Evolutionary conservation across 2,113 vertebrate species (phyloP), one percentile per base, ranked within the genome.

Genomic region (Hystrix brachyura): DNA sequence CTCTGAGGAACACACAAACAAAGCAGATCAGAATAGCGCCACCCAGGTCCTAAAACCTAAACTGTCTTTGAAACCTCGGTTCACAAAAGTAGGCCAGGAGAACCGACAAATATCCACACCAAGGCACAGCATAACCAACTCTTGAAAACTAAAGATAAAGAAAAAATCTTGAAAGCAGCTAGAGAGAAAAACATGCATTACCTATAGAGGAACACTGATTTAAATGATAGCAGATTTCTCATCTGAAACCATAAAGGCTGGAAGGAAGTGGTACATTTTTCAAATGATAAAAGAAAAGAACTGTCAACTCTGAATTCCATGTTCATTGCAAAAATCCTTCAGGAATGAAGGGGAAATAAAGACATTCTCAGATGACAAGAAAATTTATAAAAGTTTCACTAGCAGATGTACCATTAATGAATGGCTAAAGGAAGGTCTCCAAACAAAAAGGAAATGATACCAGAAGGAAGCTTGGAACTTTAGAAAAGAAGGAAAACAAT

Each of bases 261-360:
- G 74, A 95, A 95, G 38, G 64, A 97, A 92, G 74, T 62, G 62
- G 59, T 83, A 76, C 15, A 91, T 83, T 96, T 97, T 92, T 94
- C 62, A 94, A 84, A 74, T 62, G 60, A 92, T 89, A 74, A 94
- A 95, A 97, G 79, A 79, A 96, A 97, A 91, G 57, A 96, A 79
- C 53, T 90, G 62, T 76, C 80, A 95, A 64, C 88, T 87, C 38
- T 78, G 65, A 95, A 93, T 91, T 91, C 78, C 59, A 93, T 71
- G 59, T 82, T 82, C 53, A 91, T 65, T 59, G 90, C 89, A 97
- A 96, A 95, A 90, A 90, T 90, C 55, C 69, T 96, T 94, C 80
- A 96, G 46, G 32, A 96, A 59, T 80, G 78, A 96, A 92, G 53
- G 74, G 46, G 62, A 94, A 94, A 97, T 91, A 97, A 90, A 96